Base-by-base conservation (phyloP, 2,113 vertebrate genomes). In the Protomyctophum bolini region DNA sequence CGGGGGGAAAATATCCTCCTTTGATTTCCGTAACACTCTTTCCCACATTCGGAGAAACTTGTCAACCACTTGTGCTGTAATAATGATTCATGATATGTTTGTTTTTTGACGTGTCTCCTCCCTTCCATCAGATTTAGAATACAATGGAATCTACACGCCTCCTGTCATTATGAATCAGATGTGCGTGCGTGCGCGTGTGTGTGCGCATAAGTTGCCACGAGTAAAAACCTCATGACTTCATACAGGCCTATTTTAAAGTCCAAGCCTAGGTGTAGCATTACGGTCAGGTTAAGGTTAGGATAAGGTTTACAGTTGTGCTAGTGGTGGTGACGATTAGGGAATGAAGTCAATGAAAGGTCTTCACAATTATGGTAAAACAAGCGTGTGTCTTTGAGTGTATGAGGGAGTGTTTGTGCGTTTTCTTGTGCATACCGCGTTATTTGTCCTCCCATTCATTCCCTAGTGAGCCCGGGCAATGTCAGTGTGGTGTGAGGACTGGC, bases 121-220 rank as follows among this genome's bases (percentile, higher is more conserved):
- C 75, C 66, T 2, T 50, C 10, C 69, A 68, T 63, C 71, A 73
- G 69, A 83, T 83, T 69, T 87, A 84, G 81, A 86, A 84, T 54
- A 87, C 88, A 90, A 80, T 78, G 51, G 80, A 76, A 71, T 59
- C 50, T 10, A 63, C 63, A 77, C 68, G 72, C 75, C 64, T 72
- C 75, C 72, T 77, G 69, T 29, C 62, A 2, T 47, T 57, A 80
- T 86, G 82, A 87, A 86, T 90, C 77, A 71, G 33, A 71, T 52
- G 47, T 61, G 67, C 51, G 68, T 55, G 59, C 47, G 14, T 21
- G 48, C 55, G 49, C 5, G 33, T 41, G 33, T 41, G 33, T 41
- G 33, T 41, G 33, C 4, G 33, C 5, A 6, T 41, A 3, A 41
- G 5, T 41, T 3, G 33, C 33, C 33, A 41, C 5, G 33, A 41